Percentiles rank a stretch among this genome's conserved stretches.
phyloP scores from a whole-genome alignment of 2,888 invertebrate species.

The Pristionchus exspectatus region DNA sequence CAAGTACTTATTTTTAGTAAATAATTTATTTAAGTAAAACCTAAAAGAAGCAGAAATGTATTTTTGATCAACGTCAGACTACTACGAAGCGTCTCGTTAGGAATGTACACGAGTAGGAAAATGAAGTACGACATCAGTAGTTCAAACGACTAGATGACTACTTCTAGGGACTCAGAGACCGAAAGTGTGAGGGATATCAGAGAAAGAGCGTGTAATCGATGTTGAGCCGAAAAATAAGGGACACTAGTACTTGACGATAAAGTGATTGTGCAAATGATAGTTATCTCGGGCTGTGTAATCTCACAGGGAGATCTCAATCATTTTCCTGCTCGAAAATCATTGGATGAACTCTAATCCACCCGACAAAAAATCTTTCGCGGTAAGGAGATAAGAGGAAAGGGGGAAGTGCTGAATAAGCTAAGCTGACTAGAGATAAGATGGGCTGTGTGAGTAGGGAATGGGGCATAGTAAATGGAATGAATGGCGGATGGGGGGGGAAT shows the following conservation, averaged over 20 bases:
- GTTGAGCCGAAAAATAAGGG: not conserved
- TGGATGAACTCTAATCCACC: not conserved
- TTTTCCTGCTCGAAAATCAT: not conserved
- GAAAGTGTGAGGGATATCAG: not conserved
- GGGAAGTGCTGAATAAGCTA: not conserved
- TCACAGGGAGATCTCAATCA: not conserved
- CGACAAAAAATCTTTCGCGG: not conserved
- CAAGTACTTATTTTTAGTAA: not conserved
- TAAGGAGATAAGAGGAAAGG: not conserved
- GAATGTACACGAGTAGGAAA: not conserved
- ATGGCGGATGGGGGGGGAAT: not conserved
- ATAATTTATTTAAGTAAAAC: not conserved
- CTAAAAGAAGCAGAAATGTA: not conserved
- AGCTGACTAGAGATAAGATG: not conserved
- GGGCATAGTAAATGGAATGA: constrained; percentile 39
- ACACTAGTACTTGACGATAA: not conserved
- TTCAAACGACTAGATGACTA: not conserved
- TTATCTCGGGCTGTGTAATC: not conserved
- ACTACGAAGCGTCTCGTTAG: not conserved
- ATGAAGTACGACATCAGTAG: not conserved
- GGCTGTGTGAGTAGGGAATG: constrained; percentile 4
- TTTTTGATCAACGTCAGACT: not conserved
- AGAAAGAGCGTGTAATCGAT: not conserved
- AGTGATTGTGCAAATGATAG: not conserved
- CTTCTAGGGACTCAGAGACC: not conserved